Conservation (phyloP, 2,888 invertebrate genomes). For the Sylvicola cinctus region DNA sequence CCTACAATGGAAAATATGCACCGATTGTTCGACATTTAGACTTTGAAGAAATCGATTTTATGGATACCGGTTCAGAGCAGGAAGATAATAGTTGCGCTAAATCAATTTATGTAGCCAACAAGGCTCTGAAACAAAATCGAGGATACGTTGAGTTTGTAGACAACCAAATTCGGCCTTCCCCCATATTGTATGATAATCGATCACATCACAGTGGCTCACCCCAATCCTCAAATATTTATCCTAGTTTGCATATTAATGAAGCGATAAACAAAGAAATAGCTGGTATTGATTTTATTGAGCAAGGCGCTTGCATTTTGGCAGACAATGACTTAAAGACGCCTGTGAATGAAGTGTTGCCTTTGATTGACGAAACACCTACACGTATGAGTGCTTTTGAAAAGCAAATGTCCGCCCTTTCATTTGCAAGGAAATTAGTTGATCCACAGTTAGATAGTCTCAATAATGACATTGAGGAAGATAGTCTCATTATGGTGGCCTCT, state of each 20-base stretch:
- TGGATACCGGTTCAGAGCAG: conserved; percentile 51
- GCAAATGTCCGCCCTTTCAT: conserved; percentile 2
- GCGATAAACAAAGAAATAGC: conserved; percentile 21
- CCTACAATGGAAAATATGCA: conserved; percentile 24
- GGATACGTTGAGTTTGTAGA: conserved; percentile 47
- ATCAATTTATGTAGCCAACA: conserved; percentile 31
- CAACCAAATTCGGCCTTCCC: conserved; percentile 11
- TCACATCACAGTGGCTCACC: background rate
- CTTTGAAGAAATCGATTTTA: conserved; percentile 63
- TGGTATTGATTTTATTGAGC: conserved; percentile 35
- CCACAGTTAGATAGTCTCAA: conserved; percentile 8
- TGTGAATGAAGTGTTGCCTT: conserved; percentile 21
- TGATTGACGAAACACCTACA: conserved; percentile 6
- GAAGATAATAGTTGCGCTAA: conserved; percentile 49
- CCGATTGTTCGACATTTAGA: conserved; percentile 30
- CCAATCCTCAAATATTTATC: background rate
- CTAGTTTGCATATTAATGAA: background rate
- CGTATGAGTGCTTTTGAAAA: background rate
- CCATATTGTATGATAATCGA: background rate
- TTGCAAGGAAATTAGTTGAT: conserved; percentile 3
- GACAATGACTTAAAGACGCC: conserved; percentile 25
- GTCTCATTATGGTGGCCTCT: conserved; percentile 31
- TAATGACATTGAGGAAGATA: conserved; percentile 36
- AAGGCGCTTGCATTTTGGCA: conserved; percentile 23
- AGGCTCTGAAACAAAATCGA: conserved; percentile 33